Evolutionary conservation across 2,888 invertebrate species (phyloP).

Genomic region (Drosophila imparisetae): DNA sequence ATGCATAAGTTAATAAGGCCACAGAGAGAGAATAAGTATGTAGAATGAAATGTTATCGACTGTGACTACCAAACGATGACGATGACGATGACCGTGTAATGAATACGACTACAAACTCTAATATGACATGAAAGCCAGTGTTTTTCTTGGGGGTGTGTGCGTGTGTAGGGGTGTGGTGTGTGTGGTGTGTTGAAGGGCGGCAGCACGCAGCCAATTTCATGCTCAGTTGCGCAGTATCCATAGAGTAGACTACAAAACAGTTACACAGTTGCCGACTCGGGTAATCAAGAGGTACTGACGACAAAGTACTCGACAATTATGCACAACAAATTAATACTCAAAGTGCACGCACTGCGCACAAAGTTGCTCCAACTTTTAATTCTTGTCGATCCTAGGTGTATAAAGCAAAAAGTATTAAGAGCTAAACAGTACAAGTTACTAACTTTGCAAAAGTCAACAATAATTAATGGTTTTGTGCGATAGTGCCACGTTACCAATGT

Average conservation of each 20-base stretch:
- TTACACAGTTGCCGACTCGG: not conserved
- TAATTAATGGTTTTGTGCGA: slow-evolving; percentile 4
- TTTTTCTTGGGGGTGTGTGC: slow-evolving; percentile 15
- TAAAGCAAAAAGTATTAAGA: slow-evolving; percentile 1
- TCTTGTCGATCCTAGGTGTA: slow-evolving; percentile 1
- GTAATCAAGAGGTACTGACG: slow-evolving; percentile 8
- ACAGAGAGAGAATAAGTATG: slow-evolving; percentile 4
- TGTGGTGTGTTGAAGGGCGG: slow-evolving; percentile 33
- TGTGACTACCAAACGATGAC: slow-evolving; percentile 53
- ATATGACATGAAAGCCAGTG: slow-evolving; percentile 54
- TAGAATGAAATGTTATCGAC: slow-evolving; percentile 63
- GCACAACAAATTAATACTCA: slow-evolving; percentile 31
- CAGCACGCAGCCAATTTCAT: slow-evolving; percentile 75
- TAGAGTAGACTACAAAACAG: slow-evolving; percentile 1
- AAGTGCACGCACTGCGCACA: slow-evolving; percentile 48
- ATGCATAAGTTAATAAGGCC: slow-evolving; percentile 75
- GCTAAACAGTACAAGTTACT: not conserved
- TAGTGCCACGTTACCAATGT: not conserved
- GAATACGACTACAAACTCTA: slow-evolving; percentile 29
- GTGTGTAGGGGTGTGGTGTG: slow-evolving; percentile 1
- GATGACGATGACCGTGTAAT: slow-evolving; percentile 43
- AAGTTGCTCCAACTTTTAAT: slow-evolving; percentile 29
- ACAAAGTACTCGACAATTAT: slow-evolving; percentile 33
- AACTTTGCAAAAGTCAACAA: not conserved
- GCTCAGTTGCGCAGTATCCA: slow-evolving; percentile 68